Base-by-base conservation (phyloP, 2,888 invertebrate genomes). In the Papilio demoleus region DNA sequence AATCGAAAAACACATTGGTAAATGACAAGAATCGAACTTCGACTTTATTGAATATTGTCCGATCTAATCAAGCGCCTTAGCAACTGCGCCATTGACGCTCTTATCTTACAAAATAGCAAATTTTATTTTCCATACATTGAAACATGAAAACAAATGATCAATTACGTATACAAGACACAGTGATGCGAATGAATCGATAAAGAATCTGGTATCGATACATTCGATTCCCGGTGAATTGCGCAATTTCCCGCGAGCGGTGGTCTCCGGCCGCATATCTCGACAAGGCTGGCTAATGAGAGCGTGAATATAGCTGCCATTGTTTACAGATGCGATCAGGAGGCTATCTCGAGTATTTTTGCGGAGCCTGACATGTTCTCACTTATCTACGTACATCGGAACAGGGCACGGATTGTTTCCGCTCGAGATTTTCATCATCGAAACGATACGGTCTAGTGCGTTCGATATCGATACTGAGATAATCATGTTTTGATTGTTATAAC, bases 271-370 rank as follows among this genome's bases (percentile, higher is more conserved):
- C 75, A 78, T 82, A 82, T 82, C 79, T 84, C 83, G 84, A 85
- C 87, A 84, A 81, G 85, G 84, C 86, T 82, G 81, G 89, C 88
- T 92, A 92, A 92, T 91, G 91, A 92, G 92, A 88, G 88, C 88
- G 87, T 85, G 88, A 86, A 85, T 84, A 81, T 82, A 80, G 79
- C 79, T 79, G 81, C 90, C 89, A 92, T 92, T 92, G 92, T 92
- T 87, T 88, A 87, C 87, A 85, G 90, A 90, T 90, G 81, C 82
- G 83, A 90, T 90, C 88, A 80, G 70, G 42, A 75, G 70, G 78
- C 85, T 90, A 90, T 90, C 90, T 87, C 79, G 73, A 81, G 81
- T 88, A 88, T 91, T 89, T 90, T 90, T 88, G 87, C 86, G 77
- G 85, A 81, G 89, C 85, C 85, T 88, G 87, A 84, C 87, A 85